Percentiles rank a stretch among this genome's conserved stretches.
Evolutionary conservation across 2,797 vertebrate species (phyloP).

Genomic region (Phoeniculus purpureus): DNA sequence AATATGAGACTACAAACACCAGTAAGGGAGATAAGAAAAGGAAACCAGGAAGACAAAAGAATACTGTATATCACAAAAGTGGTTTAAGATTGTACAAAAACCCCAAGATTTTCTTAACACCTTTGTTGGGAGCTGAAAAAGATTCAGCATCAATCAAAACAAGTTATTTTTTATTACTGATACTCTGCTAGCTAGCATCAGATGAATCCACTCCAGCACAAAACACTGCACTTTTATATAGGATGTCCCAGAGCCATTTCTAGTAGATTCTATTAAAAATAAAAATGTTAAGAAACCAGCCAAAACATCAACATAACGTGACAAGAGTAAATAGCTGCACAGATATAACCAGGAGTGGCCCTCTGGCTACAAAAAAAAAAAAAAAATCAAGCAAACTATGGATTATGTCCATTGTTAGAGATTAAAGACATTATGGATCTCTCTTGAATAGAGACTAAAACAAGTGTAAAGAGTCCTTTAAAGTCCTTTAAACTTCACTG

Average conservation of each 20-base stretch:
- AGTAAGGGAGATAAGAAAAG: slow-evolving; percentile 28
- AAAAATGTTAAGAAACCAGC: not conserved
- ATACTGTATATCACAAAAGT: not conserved
- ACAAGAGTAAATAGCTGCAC: not conserved
- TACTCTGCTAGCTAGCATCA: not conserved
- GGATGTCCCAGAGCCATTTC: not conserved
- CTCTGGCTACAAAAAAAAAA: not conserved
- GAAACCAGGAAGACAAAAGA: slow-evolving; percentile 46
- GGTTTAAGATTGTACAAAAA: slow-evolving; percentile 7
- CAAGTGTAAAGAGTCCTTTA: not conserved
- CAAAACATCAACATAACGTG: not conserved
- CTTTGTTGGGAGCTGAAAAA: slow-evolving; percentile 7
- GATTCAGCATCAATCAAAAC: not conserved
- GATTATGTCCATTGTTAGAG: not conserved
- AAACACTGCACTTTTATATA: not conserved
- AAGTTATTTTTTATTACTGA: not conserved
- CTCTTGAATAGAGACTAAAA: not conserved
- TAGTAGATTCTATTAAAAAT: not conserved
- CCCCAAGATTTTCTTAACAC: not conserved
- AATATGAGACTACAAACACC: slow-evolving; percentile 36
- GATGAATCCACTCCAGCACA: not conserved
- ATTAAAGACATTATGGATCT: not conserved
- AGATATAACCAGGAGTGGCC: not conserved
- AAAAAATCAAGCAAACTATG: not conserved
- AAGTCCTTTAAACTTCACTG: not conserved